phyloP scores from a whole-genome alignment of 2,797 vertebrate genomes.

The Haliaeetus vocifer region DNA sequence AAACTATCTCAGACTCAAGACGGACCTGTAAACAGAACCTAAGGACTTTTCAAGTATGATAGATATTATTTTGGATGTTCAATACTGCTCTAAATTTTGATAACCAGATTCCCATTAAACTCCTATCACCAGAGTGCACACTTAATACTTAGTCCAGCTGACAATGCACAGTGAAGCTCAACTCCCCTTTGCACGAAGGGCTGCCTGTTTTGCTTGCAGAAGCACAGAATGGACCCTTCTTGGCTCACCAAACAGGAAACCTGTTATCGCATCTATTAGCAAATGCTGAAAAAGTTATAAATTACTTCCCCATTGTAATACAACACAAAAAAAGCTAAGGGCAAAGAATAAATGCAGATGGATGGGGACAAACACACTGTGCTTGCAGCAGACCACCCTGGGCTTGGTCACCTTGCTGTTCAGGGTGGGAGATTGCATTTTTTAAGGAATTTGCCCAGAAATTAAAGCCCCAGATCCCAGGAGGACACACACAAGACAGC shows the following conservation, averaged over 20 bases:
- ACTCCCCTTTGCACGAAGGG: not conserved
- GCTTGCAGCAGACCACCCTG: not conserved
- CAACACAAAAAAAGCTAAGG: not conserved
- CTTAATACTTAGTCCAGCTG: not conserved
- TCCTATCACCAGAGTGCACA: not conserved
- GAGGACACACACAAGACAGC: not conserved
- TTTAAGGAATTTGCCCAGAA: not conserved
- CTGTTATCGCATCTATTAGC: not conserved
- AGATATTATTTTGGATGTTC: not conserved
- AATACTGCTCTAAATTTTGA: not conserved
- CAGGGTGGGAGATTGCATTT: not conserved
- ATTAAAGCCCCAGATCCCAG: not conserved
- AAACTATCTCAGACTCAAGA: not conserved
- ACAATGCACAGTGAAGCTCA: accelerated
- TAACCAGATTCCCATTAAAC: not conserved
- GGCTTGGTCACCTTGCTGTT: not conserved
- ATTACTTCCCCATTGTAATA: not conserved
- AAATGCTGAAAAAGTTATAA: not conserved
- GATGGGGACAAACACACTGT: not conserved
- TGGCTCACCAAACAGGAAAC: not conserved
- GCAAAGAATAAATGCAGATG: not conserved
- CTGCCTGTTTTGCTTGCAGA: not conserved
- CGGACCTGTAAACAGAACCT: not conserved
- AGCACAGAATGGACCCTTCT: not conserved
- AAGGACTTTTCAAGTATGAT: not conserved